Evolutionary conservation across 2,888 invertebrate species (phyloP), one percentile per base, ranked within the genome.

Genomic region (Agapetus fuscipes): DNA sequence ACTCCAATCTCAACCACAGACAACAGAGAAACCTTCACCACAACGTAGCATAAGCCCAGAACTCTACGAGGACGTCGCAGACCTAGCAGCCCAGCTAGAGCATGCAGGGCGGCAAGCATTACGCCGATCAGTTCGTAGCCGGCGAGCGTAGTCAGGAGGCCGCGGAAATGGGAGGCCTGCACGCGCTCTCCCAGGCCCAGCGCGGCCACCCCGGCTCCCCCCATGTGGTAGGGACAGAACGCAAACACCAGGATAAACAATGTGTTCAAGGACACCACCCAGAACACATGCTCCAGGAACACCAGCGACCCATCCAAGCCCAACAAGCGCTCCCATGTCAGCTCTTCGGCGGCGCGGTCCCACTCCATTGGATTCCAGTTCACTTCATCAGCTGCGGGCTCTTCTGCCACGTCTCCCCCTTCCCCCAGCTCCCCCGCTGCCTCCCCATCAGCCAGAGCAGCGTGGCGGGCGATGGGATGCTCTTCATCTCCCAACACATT

Each of bases 301-400:
- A 95, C 86, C 53, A 97, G 76, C 0, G 96, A 96, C 0, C 97
- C 97, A 62, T 98, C 97, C 7, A 98, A 64, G 0, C 97, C 97
- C 1, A 98, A 71, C 4, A 98, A 68, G 48, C 95, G 76, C 58
- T 98, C 97, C 98, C 98, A 98, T 0, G 97, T 98, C 16, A 98
- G 66, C 60, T 98, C 98, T 56, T 96, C 98, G 9, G 90, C 93
- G 0, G 94, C 94, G 47, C 95, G 73, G 57, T 97, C 96, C 95
- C 95, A 97, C 56, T 96, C 96, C 76, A 96, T 91, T 0, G 94
- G 95, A 62, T 96, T 96, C 94, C 96, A 96, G 55, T 94, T 94
- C 43, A 80, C 86, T 53, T 85, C 86, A 55, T 85, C 83, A 3
- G 79, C 78, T 20, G 72, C 78, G 16, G 73, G 64, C 51, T 78